A percentile compares a stretch with the other conserved stretches of the same genome.
Conservation (phyloP, 2,113 vertebrate genomes). For the Mungos mungo region DNA sequence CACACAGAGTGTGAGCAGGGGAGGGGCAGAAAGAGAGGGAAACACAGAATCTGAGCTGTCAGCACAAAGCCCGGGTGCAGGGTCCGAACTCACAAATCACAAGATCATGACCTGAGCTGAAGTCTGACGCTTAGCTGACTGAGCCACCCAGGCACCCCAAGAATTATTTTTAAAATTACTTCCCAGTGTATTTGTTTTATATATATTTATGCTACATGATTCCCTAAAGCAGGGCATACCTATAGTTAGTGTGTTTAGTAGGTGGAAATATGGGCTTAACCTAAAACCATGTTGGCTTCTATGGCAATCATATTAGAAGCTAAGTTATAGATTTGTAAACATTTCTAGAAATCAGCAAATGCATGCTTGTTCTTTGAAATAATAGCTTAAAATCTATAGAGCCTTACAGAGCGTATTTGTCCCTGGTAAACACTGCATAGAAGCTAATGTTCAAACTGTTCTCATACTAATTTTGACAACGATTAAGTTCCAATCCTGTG, state of each 20-base stretch:
- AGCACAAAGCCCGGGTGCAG: too few relatives aligned
- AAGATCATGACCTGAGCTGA: too few relatives aligned
- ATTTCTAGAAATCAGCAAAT: slow-evolving; percentile 37
- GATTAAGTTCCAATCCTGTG: not conserved
- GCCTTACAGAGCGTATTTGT: not conserved
- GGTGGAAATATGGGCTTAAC: not conserved
- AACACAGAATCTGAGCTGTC: too few relatives aligned
- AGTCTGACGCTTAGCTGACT: too few relatives aligned
- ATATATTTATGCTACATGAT: not conserved
- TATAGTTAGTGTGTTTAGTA: not conserved
- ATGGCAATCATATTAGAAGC: not conserved
- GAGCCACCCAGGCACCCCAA: not conserved
- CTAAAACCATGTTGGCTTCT: not conserved
- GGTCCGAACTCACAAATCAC: too few relatives aligned
- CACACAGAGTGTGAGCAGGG: too few relatives aligned
- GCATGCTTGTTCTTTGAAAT: slow-evolving; percentile 16
- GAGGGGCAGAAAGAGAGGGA: too few relatives aligned
- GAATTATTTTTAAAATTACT: not conserved
- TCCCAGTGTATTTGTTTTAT: not conserved
- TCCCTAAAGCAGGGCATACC: not conserved
- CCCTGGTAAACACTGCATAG: not conserved
- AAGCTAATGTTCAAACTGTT: not conserved
- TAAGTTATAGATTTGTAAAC: not conserved
- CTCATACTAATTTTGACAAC: not conserved
- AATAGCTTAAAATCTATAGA: not conserved